Percentiles rank a stretch among this genome's conserved stretches.
phyloP scores from a whole-genome alignment of 2,113 vertebrate genomes.

The Canis aureus region DNA sequence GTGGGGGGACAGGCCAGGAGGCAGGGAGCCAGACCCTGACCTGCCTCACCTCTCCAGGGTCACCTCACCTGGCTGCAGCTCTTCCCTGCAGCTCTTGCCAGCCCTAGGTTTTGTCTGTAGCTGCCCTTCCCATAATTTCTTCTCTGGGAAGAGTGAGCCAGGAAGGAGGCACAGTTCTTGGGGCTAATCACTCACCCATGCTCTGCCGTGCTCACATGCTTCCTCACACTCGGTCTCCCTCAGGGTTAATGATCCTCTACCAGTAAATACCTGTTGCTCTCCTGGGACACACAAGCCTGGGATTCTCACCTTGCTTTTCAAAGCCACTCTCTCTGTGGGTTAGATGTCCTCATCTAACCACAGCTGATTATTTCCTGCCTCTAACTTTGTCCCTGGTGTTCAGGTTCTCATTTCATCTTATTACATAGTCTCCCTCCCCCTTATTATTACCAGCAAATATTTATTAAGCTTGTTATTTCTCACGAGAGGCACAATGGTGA shows the following conservation, averaged over 20 bases:
- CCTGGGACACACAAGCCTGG: not conserved
- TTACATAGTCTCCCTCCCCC: not conserved
- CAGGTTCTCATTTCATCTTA: not conserved
- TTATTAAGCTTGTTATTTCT: not conserved
- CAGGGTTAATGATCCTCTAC: not conserved
- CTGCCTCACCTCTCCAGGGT: not conserved
- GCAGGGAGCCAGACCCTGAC: not conserved
- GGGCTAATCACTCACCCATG: accelerated
- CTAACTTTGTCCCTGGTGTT: not conserved
- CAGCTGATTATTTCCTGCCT: not conserved
- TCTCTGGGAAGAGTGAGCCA: not conserved
- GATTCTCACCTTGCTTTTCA: not conserved
- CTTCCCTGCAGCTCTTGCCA: not conserved
- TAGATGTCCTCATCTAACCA: not conserved
- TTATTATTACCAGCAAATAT: not conserved
- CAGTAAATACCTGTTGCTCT: not conserved
- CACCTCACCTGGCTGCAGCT: accelerated
- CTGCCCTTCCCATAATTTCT: not conserved
- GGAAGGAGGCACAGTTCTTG: not conserved
- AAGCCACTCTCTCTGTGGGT: not conserved
- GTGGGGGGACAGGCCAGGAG: not conserved
- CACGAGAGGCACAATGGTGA: not conserved
- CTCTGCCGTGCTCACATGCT: accelerated
- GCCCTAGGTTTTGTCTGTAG: too few relatives aligned
- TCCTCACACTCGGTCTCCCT: not conserved